Base-by-base conservation (phyloP, 2,797 vertebrate species). In the Argya squamiceps region DNA sequence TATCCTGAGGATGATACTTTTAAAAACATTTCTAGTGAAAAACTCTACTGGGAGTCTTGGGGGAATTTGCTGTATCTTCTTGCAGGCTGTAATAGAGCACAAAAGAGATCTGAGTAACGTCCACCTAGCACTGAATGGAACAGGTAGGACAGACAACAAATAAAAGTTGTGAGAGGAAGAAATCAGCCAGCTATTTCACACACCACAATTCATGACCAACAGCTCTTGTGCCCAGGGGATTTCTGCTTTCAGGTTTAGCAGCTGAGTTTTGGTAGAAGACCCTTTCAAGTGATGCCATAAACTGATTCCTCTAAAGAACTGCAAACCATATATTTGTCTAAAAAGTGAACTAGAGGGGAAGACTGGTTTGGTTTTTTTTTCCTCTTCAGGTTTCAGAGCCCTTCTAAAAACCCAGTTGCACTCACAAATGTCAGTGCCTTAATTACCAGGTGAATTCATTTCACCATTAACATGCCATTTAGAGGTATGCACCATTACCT, bases 391-490 rank as follows among this genome's bases (percentile, higher is more conserved):
- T 90, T 87, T 84, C 62, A 34, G 44, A 84, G 22, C 29, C 50
- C 44, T 79, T 58, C 75, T 81, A 34, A 58, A 73, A 74, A 92
- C 55, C 17, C 32, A 62, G 36, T 53, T 76, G 26, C 49, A 83
- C 44, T 91, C 53, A 47, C 56, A 81, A 91, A 92, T 68, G 77
- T 71, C 92, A 92, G 47, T 3, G 11, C n/a, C 44, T 69, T 88
- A 91, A 92, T 95, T 82, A 77, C 26, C 64, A 79, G 87, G 75
- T 89, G 91, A 92, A 95, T 91, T 84, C 13, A 76, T 85, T 71
- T 69, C 49, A 27, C 74, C 83, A 52, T 96, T 95, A 93, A 77
- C 37, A 6, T 37, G 29, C 69, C 92, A 86, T 91, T 60, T 74
- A 60, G 52, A 59, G 71, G 32, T 14, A 92, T 68, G 84, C 85